These are phyloP conservation scores for Watsonalla cultraria DNA, from an alignment of 2,888 invertebrate genomes.

Conservation along the genomic window DNA sequence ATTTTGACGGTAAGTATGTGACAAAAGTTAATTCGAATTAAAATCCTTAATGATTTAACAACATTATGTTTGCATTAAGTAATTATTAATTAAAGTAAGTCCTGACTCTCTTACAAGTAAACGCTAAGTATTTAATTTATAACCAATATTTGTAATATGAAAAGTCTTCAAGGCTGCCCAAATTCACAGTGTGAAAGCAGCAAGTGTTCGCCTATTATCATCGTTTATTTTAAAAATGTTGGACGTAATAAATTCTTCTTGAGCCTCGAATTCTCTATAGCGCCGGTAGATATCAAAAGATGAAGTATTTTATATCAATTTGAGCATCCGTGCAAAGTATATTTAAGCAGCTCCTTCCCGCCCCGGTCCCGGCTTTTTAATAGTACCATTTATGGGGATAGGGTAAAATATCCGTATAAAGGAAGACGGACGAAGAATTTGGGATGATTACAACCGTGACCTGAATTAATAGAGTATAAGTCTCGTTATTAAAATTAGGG, in stretches of 20 bases:
- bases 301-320: slow-evolving; percentile 74
- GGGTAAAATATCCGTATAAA: slow-evolving; percentile 57
- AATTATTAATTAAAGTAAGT: too few relatives aligned
- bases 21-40: too few relatives aligned
- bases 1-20: too few relatives aligned
- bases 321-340: slow-evolving; percentile 71
- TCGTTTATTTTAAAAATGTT: slow-evolving; percentile 10
- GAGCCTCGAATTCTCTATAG: slow-evolving; percentile 29
- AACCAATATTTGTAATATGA: too few relatives aligned
- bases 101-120: too few relatives aligned
- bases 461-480: slow-evolving; percentile 31
- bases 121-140: too few relatives aligned
- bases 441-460: slow-evolving; percentile 46
- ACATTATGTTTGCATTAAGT: too few relatives aligned
- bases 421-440: slow-evolving; percentile 50
- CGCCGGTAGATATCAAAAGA: slow-evolving; percentile 47
- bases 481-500: slow-evolving; percentile 29
- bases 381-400: slow-evolving; percentile 61
- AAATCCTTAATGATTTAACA: too few relatives aligned
- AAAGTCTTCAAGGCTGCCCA: too few relatives aligned
- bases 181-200: too few relatives aligned
- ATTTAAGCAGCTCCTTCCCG: slow-evolving; percentile 59
- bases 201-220: not conserved
- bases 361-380: slow-evolving; percentile 63
- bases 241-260: slow-evolving; percentile 9